Evolutionary conservation across 2,888 invertebrate species (phyloP).

Genomic region (Trichogramma dendrolimi): DNA sequence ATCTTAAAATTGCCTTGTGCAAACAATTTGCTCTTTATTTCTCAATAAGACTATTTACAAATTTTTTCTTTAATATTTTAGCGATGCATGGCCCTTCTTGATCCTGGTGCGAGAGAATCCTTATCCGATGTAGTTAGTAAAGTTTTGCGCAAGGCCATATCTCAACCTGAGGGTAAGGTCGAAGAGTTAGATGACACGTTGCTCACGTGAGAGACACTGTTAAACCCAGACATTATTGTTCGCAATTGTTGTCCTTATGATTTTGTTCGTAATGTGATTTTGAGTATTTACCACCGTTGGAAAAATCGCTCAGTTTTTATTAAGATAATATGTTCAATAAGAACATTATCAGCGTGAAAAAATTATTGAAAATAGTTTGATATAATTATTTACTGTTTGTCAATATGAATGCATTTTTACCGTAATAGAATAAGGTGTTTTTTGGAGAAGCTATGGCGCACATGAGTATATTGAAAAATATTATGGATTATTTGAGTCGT

Average conservation of each 20-base stretch:
- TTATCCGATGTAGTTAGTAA: slow-evolving; percentile 85
- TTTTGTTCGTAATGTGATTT: slow-evolving; percentile 20
- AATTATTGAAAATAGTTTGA: too few species aligned
- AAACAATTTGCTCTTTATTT: not conserved
- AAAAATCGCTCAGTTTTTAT: slow-evolving; percentile 17
- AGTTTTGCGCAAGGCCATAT: slow-evolving; percentile 74
- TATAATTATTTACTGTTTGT: too few species aligned
- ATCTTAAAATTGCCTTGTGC: not conserved
- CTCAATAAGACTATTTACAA: too few species aligned
- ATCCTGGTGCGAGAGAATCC: slow-evolving; percentile 84
- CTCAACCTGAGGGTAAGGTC: slow-evolving; percentile 77
- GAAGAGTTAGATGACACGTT: slow-evolving; percentile 91
- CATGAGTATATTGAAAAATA: too few species aligned
- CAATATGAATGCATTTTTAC: too few species aligned
- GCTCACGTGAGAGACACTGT: slow-evolving; percentile 64
- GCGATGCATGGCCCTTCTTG: slow-evolving; percentile 72
- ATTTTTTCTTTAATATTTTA: slow-evolving; percentile 47
- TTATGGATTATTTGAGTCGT: too few species aligned
- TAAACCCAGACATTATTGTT: slow-evolving; percentile 23
- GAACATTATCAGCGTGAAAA: too few species aligned
- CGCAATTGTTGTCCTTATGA: slow-evolving; percentile 23
- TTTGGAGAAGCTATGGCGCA: too few species aligned
- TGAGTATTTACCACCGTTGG: slow-evolving; percentile 25
- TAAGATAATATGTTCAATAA: too few species aligned
- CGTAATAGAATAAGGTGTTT: too few species aligned